Evolutionary conservation across 2,888 invertebrate genomes (phyloP).

Genomic region (Chymomyza procnemis): DNA sequence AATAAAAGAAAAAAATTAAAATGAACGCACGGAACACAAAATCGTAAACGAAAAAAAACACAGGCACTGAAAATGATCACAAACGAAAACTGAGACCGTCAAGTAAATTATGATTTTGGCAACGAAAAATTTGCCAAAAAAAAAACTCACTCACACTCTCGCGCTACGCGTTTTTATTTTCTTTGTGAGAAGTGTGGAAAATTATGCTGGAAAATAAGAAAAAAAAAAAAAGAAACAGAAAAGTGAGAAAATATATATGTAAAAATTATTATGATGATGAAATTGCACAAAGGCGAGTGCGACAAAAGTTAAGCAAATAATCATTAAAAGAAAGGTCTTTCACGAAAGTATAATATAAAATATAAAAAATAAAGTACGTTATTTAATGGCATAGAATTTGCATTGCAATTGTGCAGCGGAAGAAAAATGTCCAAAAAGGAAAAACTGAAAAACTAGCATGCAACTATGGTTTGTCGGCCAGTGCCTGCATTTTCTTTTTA

Average conservation of each 20-base stretch:
- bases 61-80: conserved; percentile 14
- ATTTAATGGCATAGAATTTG: not conserved
- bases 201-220: conserved; percentile 36
- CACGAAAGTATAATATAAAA: not conserved
- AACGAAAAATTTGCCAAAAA: conserved; percentile 30
- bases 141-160: conserved; percentile 37
- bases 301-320: conserved; percentile 18
- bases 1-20: conserved; percentile 1
- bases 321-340: conserved; percentile 10
- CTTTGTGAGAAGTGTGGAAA: conserved; percentile 25
- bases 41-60: conserved; percentile 6
- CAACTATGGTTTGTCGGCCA: not conserved
- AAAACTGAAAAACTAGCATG: not conserved
- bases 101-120: conserved; percentile 38
- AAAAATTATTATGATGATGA: not conserved
- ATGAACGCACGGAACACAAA: not conserved
- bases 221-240: too few species aligned
- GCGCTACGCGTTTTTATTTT: not conserved
- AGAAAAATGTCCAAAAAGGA: not conserved
- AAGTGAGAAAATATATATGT: conserved; percentile 9
- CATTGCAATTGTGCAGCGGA: conserved; percentile 35
- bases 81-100: conserved; percentile 16
- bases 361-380: not conserved
- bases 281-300: not conserved
- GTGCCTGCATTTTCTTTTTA: not conserved